These are phyloP conservation scores for Meteorus sp. DNA, from an alignment of 1,140 invertebrate genomes.

Conservation along the genomic window DNA sequence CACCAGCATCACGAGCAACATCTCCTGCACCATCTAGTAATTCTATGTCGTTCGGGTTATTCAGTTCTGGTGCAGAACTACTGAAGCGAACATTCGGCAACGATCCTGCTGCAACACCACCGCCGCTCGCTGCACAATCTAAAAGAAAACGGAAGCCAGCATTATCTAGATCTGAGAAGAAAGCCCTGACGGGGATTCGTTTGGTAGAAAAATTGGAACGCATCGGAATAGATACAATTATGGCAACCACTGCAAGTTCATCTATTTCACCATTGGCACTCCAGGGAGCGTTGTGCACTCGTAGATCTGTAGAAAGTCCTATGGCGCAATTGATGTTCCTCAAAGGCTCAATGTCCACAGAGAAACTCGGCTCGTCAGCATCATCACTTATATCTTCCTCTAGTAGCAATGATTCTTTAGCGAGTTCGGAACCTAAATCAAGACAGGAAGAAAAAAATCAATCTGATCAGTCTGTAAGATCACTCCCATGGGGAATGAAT, in stretches of 20 bases:
- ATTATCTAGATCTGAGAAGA: conserved; percentile 58
- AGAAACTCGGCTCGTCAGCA: conserved; percentile 42
- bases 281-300: conserved; percentile 60
- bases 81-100: conserved; percentile 69
- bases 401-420: conserved; percentile 39
- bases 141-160: conserved; percentile 56
- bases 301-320: conserved; percentile 66
- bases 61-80: conserved; percentile 75
- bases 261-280: conserved; percentile 61
- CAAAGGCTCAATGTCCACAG: conserved; percentile 60
- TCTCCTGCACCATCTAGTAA: conserved; percentile 58
- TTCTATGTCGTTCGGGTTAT: conserved; percentile 65
- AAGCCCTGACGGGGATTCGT: conserved; percentile 60
- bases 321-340: conserved; percentile 76
- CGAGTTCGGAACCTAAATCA: conserved; percentile 13
- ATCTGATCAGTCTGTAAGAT: conserved; percentile 45
- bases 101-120: conserved; percentile 40
- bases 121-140: conserved; percentile 41
- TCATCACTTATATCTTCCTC: conserved; percentile 40
- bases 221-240: conserved; percentile 69
- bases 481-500: conserved; percentile 60
- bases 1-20: conserved; percentile 62
- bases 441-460: conserved; percentile 19
- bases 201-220: conserved; percentile 71
- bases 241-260: conserved; percentile 55